A percentile compares a stretch with the other conserved stretches of the same genome.
phyloP scores from a whole-genome alignment of 1,140 invertebrate species.

The Pogonognathellus flavescens region DNA sequence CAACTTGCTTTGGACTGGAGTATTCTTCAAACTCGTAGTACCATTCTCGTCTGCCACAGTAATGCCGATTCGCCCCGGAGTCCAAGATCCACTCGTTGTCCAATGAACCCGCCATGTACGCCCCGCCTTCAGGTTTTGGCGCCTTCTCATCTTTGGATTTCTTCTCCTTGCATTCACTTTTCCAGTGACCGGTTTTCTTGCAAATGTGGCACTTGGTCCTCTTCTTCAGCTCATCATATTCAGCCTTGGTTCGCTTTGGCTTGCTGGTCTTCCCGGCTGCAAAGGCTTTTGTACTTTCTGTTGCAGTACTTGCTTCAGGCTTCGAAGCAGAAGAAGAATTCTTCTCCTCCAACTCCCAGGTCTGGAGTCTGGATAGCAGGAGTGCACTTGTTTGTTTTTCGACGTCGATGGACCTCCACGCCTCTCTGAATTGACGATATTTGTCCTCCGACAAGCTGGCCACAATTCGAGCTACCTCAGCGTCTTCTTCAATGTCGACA shows the following conservation, averaged over 20 bases:
- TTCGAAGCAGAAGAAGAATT: neutral
- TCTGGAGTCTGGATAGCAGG: conserved; percentile 55
- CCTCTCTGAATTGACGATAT: conserved; percentile 27
- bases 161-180: conserved; percentile 33
- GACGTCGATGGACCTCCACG: conserved; percentile 20
- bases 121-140: neutral
- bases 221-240: conserved; percentile 60
- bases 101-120: neutral
- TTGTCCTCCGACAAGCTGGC: conserved; percentile 50
- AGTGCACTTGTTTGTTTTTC: conserved; percentile 42
- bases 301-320: neutral
- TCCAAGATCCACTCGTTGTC: conserved; percentile 52
- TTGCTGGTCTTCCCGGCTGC: conserved; percentile 1
- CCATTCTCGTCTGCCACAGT: conserved; percentile 57
- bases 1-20: neutral
- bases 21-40: conserved; percentile 54
- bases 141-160: neutral
- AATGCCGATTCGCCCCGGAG: conserved; percentile 50
- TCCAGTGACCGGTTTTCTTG: conserved; percentile 54
- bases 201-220: conserved; percentile 51
- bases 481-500: neutral
- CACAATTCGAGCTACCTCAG: neutral
- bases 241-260: conserved; percentile 2
- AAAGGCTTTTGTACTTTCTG: too few relatives aligned
- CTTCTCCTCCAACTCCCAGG: conserved; percentile 56